These are phyloP conservation scores for Neoseiulus cucumeris DNA, from an alignment of 1,140 invertebrate genomes.

Conservation along the genomic window DNA sequence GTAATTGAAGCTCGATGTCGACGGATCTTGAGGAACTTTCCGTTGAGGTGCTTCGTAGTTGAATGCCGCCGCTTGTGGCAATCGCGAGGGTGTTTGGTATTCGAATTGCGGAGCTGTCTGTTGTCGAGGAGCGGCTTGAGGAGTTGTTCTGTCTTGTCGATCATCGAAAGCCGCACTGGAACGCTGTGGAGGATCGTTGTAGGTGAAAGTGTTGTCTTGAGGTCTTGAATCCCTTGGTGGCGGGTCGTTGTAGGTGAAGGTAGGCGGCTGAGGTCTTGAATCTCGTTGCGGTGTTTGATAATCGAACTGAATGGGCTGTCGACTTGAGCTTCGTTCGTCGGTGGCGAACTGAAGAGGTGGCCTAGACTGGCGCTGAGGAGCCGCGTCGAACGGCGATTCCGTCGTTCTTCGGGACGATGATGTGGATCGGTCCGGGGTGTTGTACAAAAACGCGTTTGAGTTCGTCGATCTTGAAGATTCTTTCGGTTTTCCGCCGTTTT, in stretches of 20 bases:
- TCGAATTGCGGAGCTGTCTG: no score
- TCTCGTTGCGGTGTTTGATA: background rate
- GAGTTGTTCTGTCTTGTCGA: no score
- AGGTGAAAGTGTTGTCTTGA: background rate
- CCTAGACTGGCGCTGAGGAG: background rate
- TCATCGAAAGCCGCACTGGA: background rate
- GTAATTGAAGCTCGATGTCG: background rate
- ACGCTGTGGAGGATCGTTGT: background rate
- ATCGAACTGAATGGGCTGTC: background rate
- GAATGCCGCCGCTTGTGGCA: background rate
- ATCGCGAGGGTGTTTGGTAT: no score
- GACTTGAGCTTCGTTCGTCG: background rate
- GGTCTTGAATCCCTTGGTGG: background rate
- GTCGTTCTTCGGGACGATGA: background rate
- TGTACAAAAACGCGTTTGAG: background rate
- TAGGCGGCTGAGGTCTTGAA: background rate
- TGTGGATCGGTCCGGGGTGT: background rate
- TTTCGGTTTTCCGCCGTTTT: background rate
- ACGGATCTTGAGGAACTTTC: background rate
- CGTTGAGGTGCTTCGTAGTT: background rate
- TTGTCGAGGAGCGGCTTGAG: no score
- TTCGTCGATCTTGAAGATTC: background rate
- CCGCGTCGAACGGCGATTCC: background rate
- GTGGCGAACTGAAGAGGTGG: background rate
- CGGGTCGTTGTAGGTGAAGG: background rate